Percentiles rank a stretch among this genome's conserved stretches.
Evolutionary conservation across 2,888 invertebrate species (phyloP).

Genomic region (Dendrolimus pini): DNA sequence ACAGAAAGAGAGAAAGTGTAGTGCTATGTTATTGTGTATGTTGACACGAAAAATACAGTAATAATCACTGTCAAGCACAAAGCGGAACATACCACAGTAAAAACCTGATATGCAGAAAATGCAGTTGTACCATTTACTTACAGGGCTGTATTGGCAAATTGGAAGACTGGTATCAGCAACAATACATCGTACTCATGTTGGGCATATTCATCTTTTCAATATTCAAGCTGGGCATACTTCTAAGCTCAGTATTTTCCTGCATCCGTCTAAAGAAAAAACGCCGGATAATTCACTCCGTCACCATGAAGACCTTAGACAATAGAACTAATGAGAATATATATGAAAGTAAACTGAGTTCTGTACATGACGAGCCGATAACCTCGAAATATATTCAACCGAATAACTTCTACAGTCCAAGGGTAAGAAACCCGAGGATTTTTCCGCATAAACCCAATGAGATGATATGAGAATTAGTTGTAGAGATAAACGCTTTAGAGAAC

Average conservation of each 20-base stretch:
- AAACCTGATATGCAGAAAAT: no score
- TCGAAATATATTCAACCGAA: constrained; percentile 68
- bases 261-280: constrained; percentile 76
- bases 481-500: constrained; percentile 72
- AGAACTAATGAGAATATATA: constrained; percentile 60
- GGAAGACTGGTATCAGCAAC: constrained; percentile 86
- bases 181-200: constrained; percentile 81
- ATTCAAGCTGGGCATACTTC: constrained; percentile 83
- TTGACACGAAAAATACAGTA: no score
- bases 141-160: constrained; percentile 83
- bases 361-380: constrained; percentile 55
- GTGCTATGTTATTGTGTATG: no score
- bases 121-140: constrained; percentile 15
- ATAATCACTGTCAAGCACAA: no score
- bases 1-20: no score
- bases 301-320: constrained; percentile 52
- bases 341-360: constrained; percentile 34
- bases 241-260: constrained; percentile 84
- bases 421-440: constrained; percentile 63
- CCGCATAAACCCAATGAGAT: constrained; percentile 66
- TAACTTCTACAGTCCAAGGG: constrained; percentile 66
- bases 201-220: constrained; percentile 81
- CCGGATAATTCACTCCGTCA: constrained; percentile 58
- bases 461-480: constrained; percentile 75
- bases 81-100: no score